Evolutionary conservation across 2,888 invertebrate species (phyloP), one percentile per base, ranked within the genome.

Genomic region (Hemistola chrysoprasaria): DNA sequence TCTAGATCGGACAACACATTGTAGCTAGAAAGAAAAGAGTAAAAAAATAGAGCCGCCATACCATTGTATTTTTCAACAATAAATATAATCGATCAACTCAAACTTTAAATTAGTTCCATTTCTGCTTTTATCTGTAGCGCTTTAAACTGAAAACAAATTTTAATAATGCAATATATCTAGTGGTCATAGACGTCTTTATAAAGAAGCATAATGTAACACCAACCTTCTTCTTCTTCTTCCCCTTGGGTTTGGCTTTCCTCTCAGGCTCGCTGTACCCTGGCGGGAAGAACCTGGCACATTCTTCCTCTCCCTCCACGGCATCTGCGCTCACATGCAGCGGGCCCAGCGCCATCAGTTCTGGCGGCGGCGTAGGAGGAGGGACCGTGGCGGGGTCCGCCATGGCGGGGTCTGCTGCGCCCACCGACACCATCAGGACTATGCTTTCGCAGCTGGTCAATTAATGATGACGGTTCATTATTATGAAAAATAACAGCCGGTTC

Each of bases 261-360:
- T 91, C 90, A 0, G 87, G 88, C 27, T 79, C 90, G 50, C 90
- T 91, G 67, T 92, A 93, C 1, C 90, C 92, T 1, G 90, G 84
- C 0, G 94, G 94, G 75, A 95, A 95, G 87, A 94, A 93, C 40
- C 89, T 69, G 1, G 83, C 76, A 38, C 93, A 92, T 59, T 95
- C 94, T 30, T 82, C 78, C 16, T 82, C 86, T 0, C 95, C 95
- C 21, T 90, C 79, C 1, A 91, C 92, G 0, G 91, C 84, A 64
- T 94, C 93, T 4, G 90, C 89, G 62, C 94, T 94, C 11, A 93
- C 91, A 67, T 93, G 93, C 9, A 92, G 87, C 0, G 95, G 94
- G 0, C 92, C 92, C 27, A 93, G 87, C 9, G 91, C 85, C 2
- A 91, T 80, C 50, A 95, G 91, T 1, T 90, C 90, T 0, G 91